A percentile compares a stretch with the other conserved stretches of the same genome.
These are phyloP conservation scores for Pandion haliaetus DNA, from an alignment of 2,113 vertebrate genomes.

Conservation along the genomic window DNA sequence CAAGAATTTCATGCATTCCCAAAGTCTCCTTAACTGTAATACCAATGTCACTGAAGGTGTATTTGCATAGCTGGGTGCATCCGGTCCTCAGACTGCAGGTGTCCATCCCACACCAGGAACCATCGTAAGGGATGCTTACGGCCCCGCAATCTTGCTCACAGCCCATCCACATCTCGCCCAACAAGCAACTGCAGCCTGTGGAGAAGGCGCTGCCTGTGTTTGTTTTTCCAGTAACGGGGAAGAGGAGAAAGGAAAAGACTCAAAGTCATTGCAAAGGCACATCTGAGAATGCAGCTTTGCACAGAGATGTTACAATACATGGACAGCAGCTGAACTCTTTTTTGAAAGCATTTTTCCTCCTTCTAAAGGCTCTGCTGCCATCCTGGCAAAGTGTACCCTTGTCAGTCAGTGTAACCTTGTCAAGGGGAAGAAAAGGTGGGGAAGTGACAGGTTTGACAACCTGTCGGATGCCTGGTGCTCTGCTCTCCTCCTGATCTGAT, in stretches of 20 bases:
- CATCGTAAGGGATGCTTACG: fast-evolving
- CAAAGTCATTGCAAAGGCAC: conserved; percentile 44
- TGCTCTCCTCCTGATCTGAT: conserved; percentile 67
- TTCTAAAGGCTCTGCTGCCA: conserved; percentile 28
- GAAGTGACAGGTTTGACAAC: conserved; percentile 72
- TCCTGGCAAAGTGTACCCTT: conserved; percentile 47
- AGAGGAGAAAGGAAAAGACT: not conserved
- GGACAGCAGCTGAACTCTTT: not conserved
- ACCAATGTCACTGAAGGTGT: not conserved
- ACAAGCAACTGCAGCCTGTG: not conserved
- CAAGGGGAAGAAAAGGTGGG: conserved; percentile 64
- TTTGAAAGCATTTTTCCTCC: conserved; percentile 7
- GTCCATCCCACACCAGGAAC: not conserved
- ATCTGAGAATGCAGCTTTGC: not conserved
- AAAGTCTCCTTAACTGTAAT: not conserved
- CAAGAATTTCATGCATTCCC: not conserved
- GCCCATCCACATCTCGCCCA: fast-evolving
- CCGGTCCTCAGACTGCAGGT: not conserved
- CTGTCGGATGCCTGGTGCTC: conserved; percentile 67
- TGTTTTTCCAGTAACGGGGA: not conserved
- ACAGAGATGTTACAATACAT: not conserved
- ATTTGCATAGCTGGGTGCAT: not conserved
- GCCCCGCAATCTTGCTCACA: fast-evolving
- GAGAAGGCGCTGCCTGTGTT: not conserved
- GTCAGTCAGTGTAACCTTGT: conserved; percentile 75